Evolutionary conservation across 1,140 invertebrate genomes (phyloP), one percentile per base, ranked within the genome.

Genomic region (Calephelis nemesis): DNA sequence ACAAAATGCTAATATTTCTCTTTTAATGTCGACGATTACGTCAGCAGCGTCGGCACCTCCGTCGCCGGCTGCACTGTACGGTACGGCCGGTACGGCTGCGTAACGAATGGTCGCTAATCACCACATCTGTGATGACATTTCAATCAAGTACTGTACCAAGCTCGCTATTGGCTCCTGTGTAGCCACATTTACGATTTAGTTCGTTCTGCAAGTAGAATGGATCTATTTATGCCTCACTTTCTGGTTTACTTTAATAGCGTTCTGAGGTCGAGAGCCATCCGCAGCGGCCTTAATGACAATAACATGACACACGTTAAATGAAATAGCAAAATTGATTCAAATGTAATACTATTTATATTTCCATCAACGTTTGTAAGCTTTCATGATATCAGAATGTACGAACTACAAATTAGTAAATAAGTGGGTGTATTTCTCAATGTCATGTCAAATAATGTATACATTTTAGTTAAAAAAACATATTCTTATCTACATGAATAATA

Each of bases 1-100:
- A 58, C 52, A 58, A 58, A 58, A 60, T 60, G 58, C 58, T 60
- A 60, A 60, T 60, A 60, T 60, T 60, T 60, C 30, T n/a, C 30
- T 60, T 60, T 60, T 60, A 60, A 60, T 60, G 39, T 30, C 58
- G 30, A 60, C 39, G 58, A 60, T 60, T 60, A 60, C 58, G 58
- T 30, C 30, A 30, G 12, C 39, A 60, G 58, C 39, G 58, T 60
- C 58, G 58, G 58, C 58, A 39, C 30, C 39, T 40, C 39, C 39
- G 39, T 60, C 58, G 39, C 54, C 19, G 54, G 30, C 30, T 30
- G 30, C 30, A 30, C 30, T 30, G 30, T 4, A 30, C 30, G 30
- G 15, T 58, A 19, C 30, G 19, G 30, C 54, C 39, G 19, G 19
- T 58, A 58, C 15, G 30, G 30, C 30, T 30, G 30, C 30, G 54